These are phyloP conservation scores for Flexamia atlantica DNA, from an alignment of 2,888 invertebrate species.

Conservation along the genomic window DNA sequence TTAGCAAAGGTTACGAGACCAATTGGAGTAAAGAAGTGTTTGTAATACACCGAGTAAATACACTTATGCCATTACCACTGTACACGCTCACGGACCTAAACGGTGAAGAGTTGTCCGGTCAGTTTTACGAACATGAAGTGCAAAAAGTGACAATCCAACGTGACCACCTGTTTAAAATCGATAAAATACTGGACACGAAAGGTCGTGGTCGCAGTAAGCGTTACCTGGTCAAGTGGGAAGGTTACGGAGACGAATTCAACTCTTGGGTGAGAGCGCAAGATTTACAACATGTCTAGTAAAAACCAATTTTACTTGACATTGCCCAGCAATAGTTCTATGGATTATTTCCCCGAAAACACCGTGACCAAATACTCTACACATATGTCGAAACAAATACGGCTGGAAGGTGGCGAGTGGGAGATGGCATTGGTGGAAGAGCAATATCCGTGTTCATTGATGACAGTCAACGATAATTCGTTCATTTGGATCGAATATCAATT, in stretches of 20 bases:
- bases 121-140: conserved; percentile 37
- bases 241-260: neutral
- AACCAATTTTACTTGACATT: conserved; percentile 12
- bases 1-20: no score
- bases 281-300: neutral
- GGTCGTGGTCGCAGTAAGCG: conserved; percentile 10
- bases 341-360: conserved; percentile 69
- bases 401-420: conserved; percentile 69
- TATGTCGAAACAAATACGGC: conserved; percentile 66
- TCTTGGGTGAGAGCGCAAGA: conserved; percentile 4
- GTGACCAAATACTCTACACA: conserved; percentile 69
- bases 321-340: conserved; percentile 67
- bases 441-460: neutral
- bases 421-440: no score
- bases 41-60: conserved; percentile 66
- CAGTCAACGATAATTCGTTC: no score
- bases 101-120: no score
- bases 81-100: conserved; percentile 7
- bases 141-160: neutral
- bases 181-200: conserved; percentile 34
- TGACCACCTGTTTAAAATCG: neutral
- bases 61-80: conserved; percentile 56
- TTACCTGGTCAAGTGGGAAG: conserved; percentile 31
- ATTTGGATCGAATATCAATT: no score
- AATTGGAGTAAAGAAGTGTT: no score